These are phyloP conservation scores for Aphelinus certus DNA, from an alignment of 1,140 invertebrate genomes.

Conservation along the genomic window DNA sequence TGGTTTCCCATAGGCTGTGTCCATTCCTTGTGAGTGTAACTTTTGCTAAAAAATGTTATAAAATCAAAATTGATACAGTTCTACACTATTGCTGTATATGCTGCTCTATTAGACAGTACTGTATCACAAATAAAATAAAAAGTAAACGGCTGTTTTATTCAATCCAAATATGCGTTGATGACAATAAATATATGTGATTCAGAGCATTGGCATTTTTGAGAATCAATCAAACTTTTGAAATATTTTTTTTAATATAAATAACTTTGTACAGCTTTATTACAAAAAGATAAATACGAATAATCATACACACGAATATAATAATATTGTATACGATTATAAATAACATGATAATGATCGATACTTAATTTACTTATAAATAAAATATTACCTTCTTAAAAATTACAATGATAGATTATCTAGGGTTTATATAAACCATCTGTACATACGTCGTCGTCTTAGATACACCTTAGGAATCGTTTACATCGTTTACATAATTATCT, in stretches of 20 bases:
- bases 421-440: slow-evolving; percentile 22
- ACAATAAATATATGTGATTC: too few species aligned
- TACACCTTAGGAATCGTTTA: slow-evolving; percentile 22
- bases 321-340: slow-evolving; percentile 8
- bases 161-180: too few species aligned
- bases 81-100: background rate
- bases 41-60: background rate
- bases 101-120: slow-evolving; percentile 2
- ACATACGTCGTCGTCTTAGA: slow-evolving; percentile 32
- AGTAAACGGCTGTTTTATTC: background rate
- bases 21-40: too few species aligned
- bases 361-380: too few species aligned
- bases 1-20: too few species aligned
- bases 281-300: slow-evolving; percentile 22
- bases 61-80: background rate
- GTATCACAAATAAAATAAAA: background rate
- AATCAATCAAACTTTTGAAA: background rate
- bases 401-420: slow-evolving; percentile 25
- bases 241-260: slow-evolving; percentile 20
- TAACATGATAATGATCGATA: too few species aligned
- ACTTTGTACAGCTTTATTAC: slow-evolving; percentile 38
- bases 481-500: slow-evolving; percentile 27
- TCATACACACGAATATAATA: slow-evolving; percentile 9
- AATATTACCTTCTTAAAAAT: slow-evolving; percentile 20
- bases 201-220: too few species aligned